Base-by-base conservation (phyloP, 1,140 invertebrate species). In the Nasonia longicornis region DNA sequence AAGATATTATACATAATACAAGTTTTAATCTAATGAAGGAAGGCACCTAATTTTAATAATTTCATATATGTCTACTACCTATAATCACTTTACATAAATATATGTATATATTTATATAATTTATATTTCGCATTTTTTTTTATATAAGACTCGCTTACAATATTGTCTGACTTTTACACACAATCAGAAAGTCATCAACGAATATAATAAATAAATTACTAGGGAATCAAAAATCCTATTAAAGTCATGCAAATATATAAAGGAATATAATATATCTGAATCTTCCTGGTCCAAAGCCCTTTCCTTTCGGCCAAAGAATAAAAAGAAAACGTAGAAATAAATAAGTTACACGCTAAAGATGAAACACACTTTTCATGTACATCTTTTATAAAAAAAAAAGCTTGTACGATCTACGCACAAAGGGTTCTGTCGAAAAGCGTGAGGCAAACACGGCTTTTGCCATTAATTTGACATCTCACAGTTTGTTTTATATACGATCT, bases 31-130 rank as follows among this genome's bases (percentile, higher is more conserved):
- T 85, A 82, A 84, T 86, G 82, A 85, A 87, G 81, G 84, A 89
- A 90, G 89, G 89, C 88, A 89, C 89, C 88, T 87, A 87, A 87
- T 85, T 85, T 86, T 81, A 70, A 77, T 42, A 42, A 71, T 81
- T 81, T 76, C n/a, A 71, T 85, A 79, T 64, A 81, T 31, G 67
- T 83, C 83, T 84, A 84, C 66, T 85, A 87, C 86, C 83, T 86
- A 88, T 85, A 86, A 83, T 81, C 82, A 82, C 83, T 75, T 78
- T 82, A 85, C 80, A 84, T 84, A 83, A 83, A 83, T 76, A 82
- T 79, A 83, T 81, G 58, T 69, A 74, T 48, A 64, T 72, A 73
- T 80, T 58, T 58, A 84, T 58, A 58, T 58, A 58, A 58, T 58
- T 58, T 58, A 58, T 67, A 66, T 58, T 81, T 81, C 42, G 58